Evolutionary conservation across 64 coral and sea anemone genomes (phyloP), one percentile per base, ranked within the genome.

Genomic region (Trachythela sp.): DNA sequence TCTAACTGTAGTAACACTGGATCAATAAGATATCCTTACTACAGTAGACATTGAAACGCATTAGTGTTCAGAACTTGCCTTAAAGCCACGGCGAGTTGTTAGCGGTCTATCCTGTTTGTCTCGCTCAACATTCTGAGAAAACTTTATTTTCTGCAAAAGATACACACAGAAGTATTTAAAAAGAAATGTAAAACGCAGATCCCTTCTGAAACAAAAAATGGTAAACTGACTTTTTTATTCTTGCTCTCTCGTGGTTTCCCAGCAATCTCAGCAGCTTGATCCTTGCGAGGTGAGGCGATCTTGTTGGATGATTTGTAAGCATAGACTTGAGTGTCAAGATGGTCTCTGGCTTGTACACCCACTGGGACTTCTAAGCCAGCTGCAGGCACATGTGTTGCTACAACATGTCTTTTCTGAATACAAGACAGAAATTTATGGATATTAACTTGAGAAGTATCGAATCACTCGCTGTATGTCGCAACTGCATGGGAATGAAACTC

Each of bases 311-410:
- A 80, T 80, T 35, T 80, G 45, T 91, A 85, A 35, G 91, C 85
- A 88, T 92, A 92, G 4, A 92, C 91, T 32, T 88, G 91, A 24
- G 75, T 80, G 37, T 80, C 75, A 30, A 80, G 33, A 80, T 80
- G 75, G 75, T 37, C 33, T 32, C 51, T 40, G 0, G 40, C 18
- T n/a, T 91, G 59, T 11, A 38, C 31, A 20, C 68, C 20, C 30
- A 76, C 43, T 26, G 90, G 84, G 39, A 68, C 45, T 22, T 39
- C 15, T 13, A 92, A 37, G 2, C 71, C 91, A 32, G 86, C 75
- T 33, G 34, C 40, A 42, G 91, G 91, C 36, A 92, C 41, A 24
- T 85, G 17, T 15, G 85, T 92, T 24, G 91, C 84, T 34, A 92
- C 77, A 9, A 92, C 86, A 64, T 84, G 86, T 27, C 33, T 76